These are phyloP conservation scores for Iguana delicatissima DNA, from an alignment of 2,797 vertebrate species.

Conservation along the genomic window DNA sequence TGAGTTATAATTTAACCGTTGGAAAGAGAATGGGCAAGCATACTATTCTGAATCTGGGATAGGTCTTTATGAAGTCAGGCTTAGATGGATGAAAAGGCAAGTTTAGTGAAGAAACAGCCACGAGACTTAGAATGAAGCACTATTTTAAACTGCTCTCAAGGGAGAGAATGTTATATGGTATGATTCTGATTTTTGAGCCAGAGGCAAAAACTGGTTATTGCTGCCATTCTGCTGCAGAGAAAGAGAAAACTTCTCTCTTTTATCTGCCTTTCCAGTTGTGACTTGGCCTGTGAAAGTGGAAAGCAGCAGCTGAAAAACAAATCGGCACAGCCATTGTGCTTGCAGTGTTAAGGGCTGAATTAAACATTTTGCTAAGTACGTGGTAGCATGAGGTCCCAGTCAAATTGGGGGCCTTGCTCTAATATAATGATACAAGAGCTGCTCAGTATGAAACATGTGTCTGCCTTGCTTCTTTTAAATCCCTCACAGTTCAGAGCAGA, in stretches of 20 bases:
- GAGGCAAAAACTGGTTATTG: background rate
- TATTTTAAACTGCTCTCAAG: background rate
- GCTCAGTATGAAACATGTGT: background rate
- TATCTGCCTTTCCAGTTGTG: background rate
- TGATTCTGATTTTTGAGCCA: background rate
- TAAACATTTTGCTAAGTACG: constrained; percentile 8
- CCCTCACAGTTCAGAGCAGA: background rate
- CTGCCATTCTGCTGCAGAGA: background rate
- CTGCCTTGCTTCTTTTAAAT: background rate
- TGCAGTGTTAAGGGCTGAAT: background rate
- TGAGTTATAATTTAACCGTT: background rate
- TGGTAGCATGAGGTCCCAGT: background rate
- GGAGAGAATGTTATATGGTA: background rate
- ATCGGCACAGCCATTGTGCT: background rate
- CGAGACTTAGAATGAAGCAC: background rate
- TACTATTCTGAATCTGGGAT: background rate
- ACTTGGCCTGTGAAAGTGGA: background rate
- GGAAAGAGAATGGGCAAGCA: constrained; percentile 10
- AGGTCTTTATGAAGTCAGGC: background rate
- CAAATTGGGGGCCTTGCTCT: constrained; percentile 1
- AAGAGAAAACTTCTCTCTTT: background rate
- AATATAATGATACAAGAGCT: constrained; percentile 4
- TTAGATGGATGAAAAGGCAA: background rate
- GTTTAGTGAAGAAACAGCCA: background rate
- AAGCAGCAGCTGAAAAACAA: background rate